Evolutionary conservation across 2,888 invertebrate genomes (phyloP).

Genomic region (Drosophila silvestris): DNA sequence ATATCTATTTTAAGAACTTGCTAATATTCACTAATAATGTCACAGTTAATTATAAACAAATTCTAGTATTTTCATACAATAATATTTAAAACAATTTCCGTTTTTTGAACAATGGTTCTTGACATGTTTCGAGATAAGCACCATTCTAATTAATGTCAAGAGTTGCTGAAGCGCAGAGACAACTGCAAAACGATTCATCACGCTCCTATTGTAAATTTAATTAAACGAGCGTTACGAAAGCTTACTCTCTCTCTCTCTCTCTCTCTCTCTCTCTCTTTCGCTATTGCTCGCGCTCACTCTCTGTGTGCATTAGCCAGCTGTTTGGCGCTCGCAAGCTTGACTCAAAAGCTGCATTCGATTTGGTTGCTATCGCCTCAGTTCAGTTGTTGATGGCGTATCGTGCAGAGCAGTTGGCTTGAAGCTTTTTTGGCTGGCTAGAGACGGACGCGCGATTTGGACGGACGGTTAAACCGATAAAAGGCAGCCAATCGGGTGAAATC

Average conservation of each 20-base stretch:
- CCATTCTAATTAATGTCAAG: conserved; percentile 58
- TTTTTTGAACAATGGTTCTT: conserved; percentile 56
- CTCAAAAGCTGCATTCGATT: conserved; percentile 66
- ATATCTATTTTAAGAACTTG: neutral
- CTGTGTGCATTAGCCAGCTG: conserved; percentile 39
- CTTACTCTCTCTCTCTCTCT: conserved; percentile 15
- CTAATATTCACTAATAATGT: conserved; percentile 8
- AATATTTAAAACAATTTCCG: conserved; percentile 49
- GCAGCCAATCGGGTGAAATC: conserved; percentile 69
- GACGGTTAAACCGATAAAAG: conserved; percentile 42
- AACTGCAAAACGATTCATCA: conserved; percentile 35
- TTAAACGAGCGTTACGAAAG: conserved; percentile 42
- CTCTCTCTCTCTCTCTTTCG: neutral
- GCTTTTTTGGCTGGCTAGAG: conserved; percentile 28
- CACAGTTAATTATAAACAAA: conserved; percentile 12
- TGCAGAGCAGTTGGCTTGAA: conserved; percentile 52
- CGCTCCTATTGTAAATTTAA: conserved; percentile 47
- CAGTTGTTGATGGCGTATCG: conserved; percentile 59
- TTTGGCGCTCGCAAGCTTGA: conserved; percentile 59
- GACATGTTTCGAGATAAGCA: conserved; percentile 43
- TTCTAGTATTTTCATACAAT: neutral
- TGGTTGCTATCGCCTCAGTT: conserved; percentile 21
- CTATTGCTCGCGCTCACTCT: neutral
- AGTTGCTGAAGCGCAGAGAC: conserved; percentile 37
- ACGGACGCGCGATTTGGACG: conserved; percentile 32